phyloP scores from a whole-genome alignment of 2,888 invertebrate genomes.

The Ctena decussata region DNA sequence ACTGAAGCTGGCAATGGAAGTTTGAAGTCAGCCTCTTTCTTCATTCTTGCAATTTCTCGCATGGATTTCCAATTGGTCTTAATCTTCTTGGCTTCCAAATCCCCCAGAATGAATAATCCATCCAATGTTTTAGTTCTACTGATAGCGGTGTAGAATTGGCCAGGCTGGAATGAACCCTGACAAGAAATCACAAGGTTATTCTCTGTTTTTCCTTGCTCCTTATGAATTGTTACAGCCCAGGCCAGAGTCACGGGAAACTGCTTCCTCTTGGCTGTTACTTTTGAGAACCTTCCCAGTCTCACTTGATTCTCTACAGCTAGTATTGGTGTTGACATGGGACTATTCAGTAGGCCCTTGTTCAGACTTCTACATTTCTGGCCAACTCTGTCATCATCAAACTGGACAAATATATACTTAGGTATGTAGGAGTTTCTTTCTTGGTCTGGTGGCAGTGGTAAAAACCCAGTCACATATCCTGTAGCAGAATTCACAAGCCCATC shows the following conservation, averaged over 20 bases:
- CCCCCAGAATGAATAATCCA: slow-evolving; percentile 25
- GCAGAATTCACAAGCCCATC: too few species aligned
- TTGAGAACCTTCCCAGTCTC: slow-evolving; percentile 14
- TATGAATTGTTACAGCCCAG: slow-evolving; percentile 50
- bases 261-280: slow-evolving; percentile 33
- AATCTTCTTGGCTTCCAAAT: slow-evolving; percentile 10
- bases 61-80: slow-evolving; percentile 29
- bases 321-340: slow-evolving; percentile 24
- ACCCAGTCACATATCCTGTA: background rate
- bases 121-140: slow-evolving; percentile 31
- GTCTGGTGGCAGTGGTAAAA: background rate
- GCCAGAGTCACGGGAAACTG: slow-evolving; percentile 46
- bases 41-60: slow-evolving; percentile 7
- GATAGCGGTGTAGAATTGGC: slow-evolving; percentile 38
- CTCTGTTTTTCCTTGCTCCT: slow-evolving; percentile 54
- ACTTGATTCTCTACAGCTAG: too few species aligned
- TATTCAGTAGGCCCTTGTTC: too few species aligned
- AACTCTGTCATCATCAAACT: slow-evolving; percentile 31
- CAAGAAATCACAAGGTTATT: slow-evolving; percentile 30
- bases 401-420: slow-evolving; percentile 35
- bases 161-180: slow-evolving; percentile 17
- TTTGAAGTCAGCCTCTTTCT: background rate
- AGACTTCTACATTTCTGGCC: slow-evolving; percentile 2
- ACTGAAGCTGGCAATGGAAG: slow-evolving; percentile 9
- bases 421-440: slow-evolving; percentile 18